Percentiles rank a stretch among this genome's conserved stretches.
Conservation (phyloP, 2,888 invertebrate genomes). For the Pachycephus smyrnensis region DNA sequence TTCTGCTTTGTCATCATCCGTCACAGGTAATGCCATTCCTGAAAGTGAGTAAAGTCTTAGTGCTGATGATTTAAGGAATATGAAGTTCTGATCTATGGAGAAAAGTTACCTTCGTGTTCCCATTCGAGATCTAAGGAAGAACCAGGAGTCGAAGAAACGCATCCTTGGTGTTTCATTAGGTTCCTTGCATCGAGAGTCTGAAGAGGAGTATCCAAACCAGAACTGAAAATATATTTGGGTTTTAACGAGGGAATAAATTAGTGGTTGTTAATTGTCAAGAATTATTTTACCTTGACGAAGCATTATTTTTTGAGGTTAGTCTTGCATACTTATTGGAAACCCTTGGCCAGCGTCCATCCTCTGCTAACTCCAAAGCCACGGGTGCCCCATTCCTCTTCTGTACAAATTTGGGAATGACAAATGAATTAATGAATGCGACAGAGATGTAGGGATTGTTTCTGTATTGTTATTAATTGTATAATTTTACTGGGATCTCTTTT, state of each 20-base stretch:
- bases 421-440: background rate
- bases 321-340: slow-evolving; percentile 52
- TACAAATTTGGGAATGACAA: slow-evolving; percentile 20
- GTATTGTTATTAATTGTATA: background rate
- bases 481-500: background rate
- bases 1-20: slow-evolving; percentile 36
- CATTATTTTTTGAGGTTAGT: slow-evolving; percentile 47
- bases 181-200: slow-evolving; percentile 73
- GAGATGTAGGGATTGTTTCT: no score
- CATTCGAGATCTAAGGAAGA: slow-evolving; percentile 79
- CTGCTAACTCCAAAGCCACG: slow-evolving; percentile 54
- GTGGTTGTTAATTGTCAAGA: background rate
- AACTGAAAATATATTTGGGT: slow-evolving; percentile 37
- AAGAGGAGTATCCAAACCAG: slow-evolving; percentile 70
- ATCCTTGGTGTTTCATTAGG: slow-evolving; percentile 63
- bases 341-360: slow-evolving; percentile 53
- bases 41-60: background rate
- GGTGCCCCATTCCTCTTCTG: slow-evolving; percentile 54
- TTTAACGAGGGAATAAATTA: background rate
- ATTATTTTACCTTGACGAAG: slow-evolving; percentile 48
- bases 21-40: slow-evolving; percentile 48
- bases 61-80: background rate
- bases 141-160: slow-evolving; percentile 72
- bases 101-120: slow-evolving; percentile 73
- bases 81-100: background rate